Evolutionary conservation across 2,113 vertebrate genomes (phyloP), one percentile per base, ranked within the genome.

Genomic region (Tiliqua scincoides): DNA sequence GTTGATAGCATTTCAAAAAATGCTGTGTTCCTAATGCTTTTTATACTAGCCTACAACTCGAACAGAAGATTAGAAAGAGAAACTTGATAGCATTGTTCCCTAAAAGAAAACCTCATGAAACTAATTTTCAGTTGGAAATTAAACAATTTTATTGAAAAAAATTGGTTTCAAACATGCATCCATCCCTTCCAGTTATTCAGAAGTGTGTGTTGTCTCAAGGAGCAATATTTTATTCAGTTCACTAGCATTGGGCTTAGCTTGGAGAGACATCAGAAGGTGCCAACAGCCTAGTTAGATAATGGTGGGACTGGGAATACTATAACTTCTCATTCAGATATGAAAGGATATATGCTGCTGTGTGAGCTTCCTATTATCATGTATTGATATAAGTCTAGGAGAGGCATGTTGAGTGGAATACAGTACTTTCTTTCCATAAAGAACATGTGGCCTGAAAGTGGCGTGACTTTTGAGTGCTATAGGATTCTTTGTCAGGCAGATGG

Each of bases 1-100:
- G 54, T 63, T 79, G 70, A 86, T 40, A 62, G 68, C 70, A 37
- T 62, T 74, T 86, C 37, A 32, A 40, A 73, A 80, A 79, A 86
- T 86, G 25, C 37, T 48, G 25, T 48, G 25, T 68, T 68, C 63
- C 83, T 78, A 30, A n/a, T 6, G 2, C n/a, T 32, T 67, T 67
- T 68, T 20, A 27, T 43, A 21, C 52, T 15, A 78, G 37, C n/a
- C 11, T 35, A 40, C 35, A 25, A 37, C n/a, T 9, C 63, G 30
- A 73, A 43, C 35, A 35, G 77, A 21, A 57, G 37, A 43, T 73
- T 6, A 72, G 70, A 80, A 67, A 15, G 30, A 62, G 68, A 72
- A 86, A 72, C 8, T 48, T 65, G 48, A 30, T 68, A 67, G 63
- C 11, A 67, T 3, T 27, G 32, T 11, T 37, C 37, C 61, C 9